These are phyloP conservation scores for Mormyrus hasselquistii DNA, from an alignment of 2,797 vertebrate species.

Conservation along the genomic window DNA sequence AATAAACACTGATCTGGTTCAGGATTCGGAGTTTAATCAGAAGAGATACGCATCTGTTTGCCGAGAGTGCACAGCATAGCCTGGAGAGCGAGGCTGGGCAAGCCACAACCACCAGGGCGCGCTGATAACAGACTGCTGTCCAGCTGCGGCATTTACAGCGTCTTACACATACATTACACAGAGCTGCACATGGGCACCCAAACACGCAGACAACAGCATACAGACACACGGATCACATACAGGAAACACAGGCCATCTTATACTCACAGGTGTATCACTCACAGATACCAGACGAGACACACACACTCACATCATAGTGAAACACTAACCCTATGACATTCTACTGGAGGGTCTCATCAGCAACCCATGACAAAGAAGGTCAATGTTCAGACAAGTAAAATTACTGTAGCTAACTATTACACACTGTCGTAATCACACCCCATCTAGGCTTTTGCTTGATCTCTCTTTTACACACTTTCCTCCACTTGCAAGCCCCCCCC, in stretches of 20 bases:
- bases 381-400: not conserved
- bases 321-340: not conserved
- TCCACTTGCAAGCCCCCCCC: not conserved
- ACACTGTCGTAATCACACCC: conserved; percentile 1
- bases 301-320: not conserved
- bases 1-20: conserved; percentile 11
- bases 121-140: not conserved
- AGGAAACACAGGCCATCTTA: not conserved
- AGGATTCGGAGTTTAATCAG: conserved; percentile 3
- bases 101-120: not conserved
- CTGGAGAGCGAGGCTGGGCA: not conserved
- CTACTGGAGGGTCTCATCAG: not conserved
- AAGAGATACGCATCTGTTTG: not conserved
- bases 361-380: not conserved
- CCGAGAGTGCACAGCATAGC: not conserved
- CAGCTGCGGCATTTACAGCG: too few relatives aligned
- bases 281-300: not conserved
- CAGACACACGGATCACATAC: not conserved
- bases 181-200: not conserved
- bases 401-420: not conserved
- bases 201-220: not conserved
- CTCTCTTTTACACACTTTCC: not conserved
- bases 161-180: not conserved
- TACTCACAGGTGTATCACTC: not conserved
- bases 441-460: not conserved